Conservation (phyloP, 2,888 invertebrate genomes). For the Nomada hirtipes region DNA sequence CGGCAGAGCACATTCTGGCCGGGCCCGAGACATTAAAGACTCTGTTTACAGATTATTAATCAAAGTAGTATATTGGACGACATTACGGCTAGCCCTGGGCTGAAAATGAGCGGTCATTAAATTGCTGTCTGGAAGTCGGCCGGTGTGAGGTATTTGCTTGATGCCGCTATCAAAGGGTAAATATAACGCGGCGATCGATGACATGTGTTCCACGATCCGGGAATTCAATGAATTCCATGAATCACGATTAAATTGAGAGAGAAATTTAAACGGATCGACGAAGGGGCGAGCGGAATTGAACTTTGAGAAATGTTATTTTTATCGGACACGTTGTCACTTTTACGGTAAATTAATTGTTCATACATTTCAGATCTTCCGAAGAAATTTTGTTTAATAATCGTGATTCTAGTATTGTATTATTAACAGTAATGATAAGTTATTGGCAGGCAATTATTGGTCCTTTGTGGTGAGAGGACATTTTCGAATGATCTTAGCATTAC, state of each 20-base stretch:
- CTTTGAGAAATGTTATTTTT: too few species aligned
- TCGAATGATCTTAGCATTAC: too few species aligned
- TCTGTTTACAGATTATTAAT: conserved; percentile 53
- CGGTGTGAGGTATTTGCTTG: conserved; percentile 1
- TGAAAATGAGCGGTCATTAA: conserved; percentile 31
- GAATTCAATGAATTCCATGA: conserved; percentile 1
- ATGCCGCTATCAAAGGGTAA: conserved; percentile 15
- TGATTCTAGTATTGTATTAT: too few species aligned
- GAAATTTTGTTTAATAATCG: too few species aligned
- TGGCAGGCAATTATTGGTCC: too few species aligned
- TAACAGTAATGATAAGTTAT: too few species aligned
- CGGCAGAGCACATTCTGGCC: conserved; percentile 24
- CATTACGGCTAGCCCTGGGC: not conserved
- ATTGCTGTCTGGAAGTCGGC: not conserved
- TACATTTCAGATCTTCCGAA: too few species aligned
- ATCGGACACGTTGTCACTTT: too few species aligned
- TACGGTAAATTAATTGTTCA: too few species aligned
- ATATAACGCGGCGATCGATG: conserved; percentile 36
- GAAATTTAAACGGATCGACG: not conserved
- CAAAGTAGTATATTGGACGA: conserved; percentile 27
- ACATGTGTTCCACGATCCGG: not conserved
- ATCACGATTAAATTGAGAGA: not conserved
- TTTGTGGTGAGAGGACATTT: too few species aligned
- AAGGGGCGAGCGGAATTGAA: not conserved
- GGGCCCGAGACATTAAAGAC: conserved; percentile 33